Conservation (phyloP, 2,888 invertebrate species). For the Cetonia aurata region DNA sequence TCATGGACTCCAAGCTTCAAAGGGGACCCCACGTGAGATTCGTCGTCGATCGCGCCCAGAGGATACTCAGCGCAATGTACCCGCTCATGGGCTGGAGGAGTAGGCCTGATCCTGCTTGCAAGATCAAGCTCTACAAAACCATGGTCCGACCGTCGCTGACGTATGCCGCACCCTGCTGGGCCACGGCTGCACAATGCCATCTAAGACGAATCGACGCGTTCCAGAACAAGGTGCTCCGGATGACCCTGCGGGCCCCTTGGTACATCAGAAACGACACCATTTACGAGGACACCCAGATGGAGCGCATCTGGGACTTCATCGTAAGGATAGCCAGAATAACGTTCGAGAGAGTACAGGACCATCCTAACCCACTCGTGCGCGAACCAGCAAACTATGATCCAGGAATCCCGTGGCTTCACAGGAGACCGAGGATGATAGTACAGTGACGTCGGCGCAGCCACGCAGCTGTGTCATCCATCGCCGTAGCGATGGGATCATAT, state of each 20-base stretch:
- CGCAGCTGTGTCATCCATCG: no score
- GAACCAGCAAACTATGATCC: neutral
- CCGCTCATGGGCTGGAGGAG: neutral
- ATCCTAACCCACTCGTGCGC: neutral
- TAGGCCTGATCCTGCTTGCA: neutral
- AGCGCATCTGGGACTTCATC: conserved; percentile 6
- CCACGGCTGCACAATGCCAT: neutral
- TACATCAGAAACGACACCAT: conserved; percentile 15
- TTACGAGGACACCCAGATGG: neutral
- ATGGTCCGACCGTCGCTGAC: conserved; percentile 3
- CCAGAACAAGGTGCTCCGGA: conserved; percentile 14
- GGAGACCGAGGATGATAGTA: neutral
- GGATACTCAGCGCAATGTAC: neutral
- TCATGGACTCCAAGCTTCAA: no score
- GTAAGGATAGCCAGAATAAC: neutral
- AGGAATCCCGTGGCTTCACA: neutral
- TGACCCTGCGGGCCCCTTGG: no score
- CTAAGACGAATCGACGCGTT: conserved; percentile 10
- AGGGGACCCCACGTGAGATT: neutral
- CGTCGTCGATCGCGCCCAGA: neutral
- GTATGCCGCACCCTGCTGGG: conserved; percentile 13
- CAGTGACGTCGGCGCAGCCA: neutral
- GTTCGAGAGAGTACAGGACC: neutral
- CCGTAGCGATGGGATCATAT: neutral
- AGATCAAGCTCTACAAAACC: conserved; percentile 17